Evolutionary conservation across 1,140 invertebrate species (phyloP).

Genomic region (Littorina saxatilis): DNA sequence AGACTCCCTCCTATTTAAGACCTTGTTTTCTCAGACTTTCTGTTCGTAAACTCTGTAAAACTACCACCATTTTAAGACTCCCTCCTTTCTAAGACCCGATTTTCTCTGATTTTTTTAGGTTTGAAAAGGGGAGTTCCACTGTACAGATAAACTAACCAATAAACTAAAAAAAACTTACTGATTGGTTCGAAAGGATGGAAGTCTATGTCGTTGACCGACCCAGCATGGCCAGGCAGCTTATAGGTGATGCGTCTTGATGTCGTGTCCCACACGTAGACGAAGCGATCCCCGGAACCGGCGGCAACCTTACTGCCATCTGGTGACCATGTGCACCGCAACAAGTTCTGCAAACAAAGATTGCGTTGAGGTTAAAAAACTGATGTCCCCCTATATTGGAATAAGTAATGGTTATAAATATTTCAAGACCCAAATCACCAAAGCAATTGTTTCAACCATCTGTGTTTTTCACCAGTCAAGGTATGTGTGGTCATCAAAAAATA

Average conservation of each 20-base stretch:
- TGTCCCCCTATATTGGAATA: too few relatives aligned
- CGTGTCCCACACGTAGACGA: constrained; percentile 98
- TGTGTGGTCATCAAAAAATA: not conserved
- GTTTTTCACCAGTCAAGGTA: not conserved
- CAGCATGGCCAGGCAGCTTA: constrained; percentile 98
- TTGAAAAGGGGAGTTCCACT: too few relatives aligned
- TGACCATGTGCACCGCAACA: constrained; percentile 92
- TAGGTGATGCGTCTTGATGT: constrained; percentile 91
- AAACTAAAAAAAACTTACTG: constrained; percentile 80
- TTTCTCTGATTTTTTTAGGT: too few relatives aligned
- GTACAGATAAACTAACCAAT: too few relatives aligned
- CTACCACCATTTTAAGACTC: too few relatives aligned
- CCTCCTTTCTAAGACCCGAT: too few relatives aligned
- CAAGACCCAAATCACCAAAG: not conserved
- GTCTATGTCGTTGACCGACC: constrained; percentile 96
- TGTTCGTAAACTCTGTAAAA: too few relatives aligned
- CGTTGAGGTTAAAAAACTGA: too few relatives aligned
- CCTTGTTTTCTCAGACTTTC: too few relatives aligned
- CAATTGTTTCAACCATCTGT: too few relatives aligned
- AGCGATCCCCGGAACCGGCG: constrained; percentile 95
- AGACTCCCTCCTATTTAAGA: too few relatives aligned
- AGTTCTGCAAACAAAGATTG: constrained; percentile 79
- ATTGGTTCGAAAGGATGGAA: constrained; percentile 98
- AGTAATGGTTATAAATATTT: not conserved
- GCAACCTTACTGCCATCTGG: constrained; percentile 87